These are phyloP conservation scores for Stomatorhinus ivindoensis DNA, from an alignment of 2,113 vertebrate species.

Conservation along the genomic window DNA sequence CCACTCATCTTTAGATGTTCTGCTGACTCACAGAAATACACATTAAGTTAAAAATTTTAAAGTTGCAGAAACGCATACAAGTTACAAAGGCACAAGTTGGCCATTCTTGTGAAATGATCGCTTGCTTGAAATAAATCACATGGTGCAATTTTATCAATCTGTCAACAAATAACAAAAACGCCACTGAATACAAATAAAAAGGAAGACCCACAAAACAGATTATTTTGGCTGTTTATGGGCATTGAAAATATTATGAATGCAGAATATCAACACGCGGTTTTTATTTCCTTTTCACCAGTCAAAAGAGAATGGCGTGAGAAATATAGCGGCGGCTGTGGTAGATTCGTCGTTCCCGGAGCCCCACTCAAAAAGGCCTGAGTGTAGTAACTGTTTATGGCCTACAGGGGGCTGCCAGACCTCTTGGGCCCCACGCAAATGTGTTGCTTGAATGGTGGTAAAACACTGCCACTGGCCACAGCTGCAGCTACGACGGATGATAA, in stretches of 20 bases:
- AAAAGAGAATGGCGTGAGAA: neutral
- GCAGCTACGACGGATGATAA: neutral
- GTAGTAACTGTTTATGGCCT: neutral
- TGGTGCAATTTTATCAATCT: neutral
- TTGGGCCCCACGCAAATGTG: neutral
- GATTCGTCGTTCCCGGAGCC: neutral
- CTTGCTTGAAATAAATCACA: neutral
- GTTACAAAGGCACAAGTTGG: neutral
- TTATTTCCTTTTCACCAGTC: neutral
- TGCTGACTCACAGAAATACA: neutral
- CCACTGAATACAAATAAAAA: neutral
- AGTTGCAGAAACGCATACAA: neutral
- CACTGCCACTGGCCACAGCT: neutral
- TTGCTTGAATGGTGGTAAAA: neutral
- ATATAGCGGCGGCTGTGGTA: accelerated
- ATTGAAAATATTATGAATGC: neutral
- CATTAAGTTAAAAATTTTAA: neutral
- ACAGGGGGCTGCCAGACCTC: neutral
- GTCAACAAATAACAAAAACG: neutral
- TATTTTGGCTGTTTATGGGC: neutral
- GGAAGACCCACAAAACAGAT: neutral
- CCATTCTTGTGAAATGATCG: neutral
- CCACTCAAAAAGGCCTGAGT: neutral
- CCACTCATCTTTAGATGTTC: neutral
- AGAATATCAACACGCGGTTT: neutral